Conservation (phyloP, 2,797 vertebrate genomes). For the Schizothorax lantsangensis region DNA sequence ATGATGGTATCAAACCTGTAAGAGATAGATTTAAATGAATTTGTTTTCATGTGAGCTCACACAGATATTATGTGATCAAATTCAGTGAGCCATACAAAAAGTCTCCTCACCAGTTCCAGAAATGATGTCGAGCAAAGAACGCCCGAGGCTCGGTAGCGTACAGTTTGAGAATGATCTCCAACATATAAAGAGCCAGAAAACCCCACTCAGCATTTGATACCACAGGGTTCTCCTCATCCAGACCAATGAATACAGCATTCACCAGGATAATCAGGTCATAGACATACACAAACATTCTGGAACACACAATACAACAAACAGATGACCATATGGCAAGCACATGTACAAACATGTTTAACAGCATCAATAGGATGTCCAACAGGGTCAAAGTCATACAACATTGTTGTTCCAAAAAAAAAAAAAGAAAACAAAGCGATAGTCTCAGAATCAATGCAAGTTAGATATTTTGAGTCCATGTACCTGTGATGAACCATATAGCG, state of each 20-base stretch:
- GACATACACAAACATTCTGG: conserved; percentile 85
- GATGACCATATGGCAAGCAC: neutral
- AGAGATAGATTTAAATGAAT: neutral
- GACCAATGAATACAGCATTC: conserved; percentile 91
- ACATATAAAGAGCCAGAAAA: conserved; percentile 86
- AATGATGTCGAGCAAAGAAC: conserved; percentile 87
- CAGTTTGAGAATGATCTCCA: conserved; percentile 92
- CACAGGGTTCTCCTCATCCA: conserved; percentile 86
- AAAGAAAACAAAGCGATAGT: neutral
- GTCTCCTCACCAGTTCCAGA: conserved; percentile 93
- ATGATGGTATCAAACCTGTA: conserved; percentile 92
- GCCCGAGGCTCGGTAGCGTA: conserved; percentile 86
- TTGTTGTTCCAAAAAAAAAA: neutral
- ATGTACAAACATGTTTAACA: neutral
- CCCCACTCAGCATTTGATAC: conserved; percentile 88
- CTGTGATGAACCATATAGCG: conserved; percentile 81
- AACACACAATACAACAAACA: conserved; percentile 7
- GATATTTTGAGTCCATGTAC: conserved; percentile 69
- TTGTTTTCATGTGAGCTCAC: neutral
- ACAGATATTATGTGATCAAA: neutral
- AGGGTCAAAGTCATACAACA: neutral
- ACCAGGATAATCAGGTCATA: conserved; percentile 90
- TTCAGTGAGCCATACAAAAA: neutral
- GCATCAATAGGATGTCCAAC: neutral
- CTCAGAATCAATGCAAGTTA: neutral